Base-by-base conservation (phyloP, 1,140 invertebrate species). In the Sipha flava region DNA sequence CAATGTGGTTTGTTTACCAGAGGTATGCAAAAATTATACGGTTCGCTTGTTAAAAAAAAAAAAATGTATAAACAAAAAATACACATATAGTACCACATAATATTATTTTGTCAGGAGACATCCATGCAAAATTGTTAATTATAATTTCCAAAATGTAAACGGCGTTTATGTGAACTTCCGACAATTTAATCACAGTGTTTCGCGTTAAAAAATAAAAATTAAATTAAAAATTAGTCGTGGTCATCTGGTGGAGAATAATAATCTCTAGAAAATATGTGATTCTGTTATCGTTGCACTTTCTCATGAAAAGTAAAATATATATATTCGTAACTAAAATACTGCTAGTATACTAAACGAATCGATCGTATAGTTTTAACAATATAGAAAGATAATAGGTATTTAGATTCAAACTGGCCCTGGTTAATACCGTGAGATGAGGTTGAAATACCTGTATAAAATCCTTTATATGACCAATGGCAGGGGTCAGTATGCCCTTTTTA, bases 61-160 rank as follows among this genome's bases (percentile, higher is more conserved):
- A 10, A 1, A n/a, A n/a, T 18, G 1, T 62, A 26, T 26, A 18
- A 18, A 47, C 16, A 45, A 47, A n/a, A n/a, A n/a, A n/a, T n/a
- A n/a, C 18, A 14, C 29, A 57, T 4, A 3, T 62, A 62, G 6
- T 43, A 23, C 5, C 18, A 66, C 21, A 40, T 66, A 43, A 66
- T 43, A 62, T 23, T 14, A 68, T 47, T 49, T 16, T 26, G 23
- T 52, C 49, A 6, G 21, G 3, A 54, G 70, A 75, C 70, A 75
- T 54, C 70, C 70, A 21, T 75, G 29, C 18, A 37, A 75, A 75
- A 75, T 75, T 23, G 70, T 75, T 75, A 75, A 75, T 75, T 75
- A 37, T 75, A 75, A 75, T 75, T 75, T n/a, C n/a, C 14, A 12
- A 54, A 75, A 75, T 73, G 16, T 75, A 75, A 54, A 54, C 47